Base-by-base conservation (phyloP, 2,888 invertebrate species). In the Sphinx pinastri region DNA sequence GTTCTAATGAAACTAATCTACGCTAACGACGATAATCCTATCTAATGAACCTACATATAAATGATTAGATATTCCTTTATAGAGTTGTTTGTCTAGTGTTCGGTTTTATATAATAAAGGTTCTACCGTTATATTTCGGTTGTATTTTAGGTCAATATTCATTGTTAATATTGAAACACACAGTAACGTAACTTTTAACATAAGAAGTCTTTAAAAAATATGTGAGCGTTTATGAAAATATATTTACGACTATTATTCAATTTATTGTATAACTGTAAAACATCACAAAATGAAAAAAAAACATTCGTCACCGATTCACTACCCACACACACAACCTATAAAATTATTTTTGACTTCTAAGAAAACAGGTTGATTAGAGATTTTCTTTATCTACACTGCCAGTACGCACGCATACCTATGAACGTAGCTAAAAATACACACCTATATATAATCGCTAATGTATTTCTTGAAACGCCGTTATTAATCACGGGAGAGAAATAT, bases 371-470 rank as follows among this genome's bases (percentile, higher is more conserved):
- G 63, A 63, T 63, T 49, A 19, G 13, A 63, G 47, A 12, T 19
- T 49, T 25, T 55, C 54, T n/a, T 49, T 19, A 19, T 19, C 19
- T 47, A 47, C 63, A 47, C 63, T 19, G 16, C 19, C 68, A 45
- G 68, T 55, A 55, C 55, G 57, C 68, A 57, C 68, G 47, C 54
- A 68, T 68, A 68, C 57, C 47, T 58, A 25, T 1, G 57, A 51
- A 16, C 59, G 31, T 31, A 16, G 60, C 55, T 70, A 67, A 54
- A 70, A 70, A 67, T 67, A 70, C 16, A 55, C 16, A 51, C 13
- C 59, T 59, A 58, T 51, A 69, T 63, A 67, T 49, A 58, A 67
- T 58, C 47, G 16, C 59, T 70, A 67, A 70, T 67, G 67, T 67
- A 52, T 70, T 63, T 69, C 70, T 66, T 49, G 38, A 66, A 58